Percentiles rank a stretch among this genome's conserved stretches.
These are phyloP conservation scores for Lophotriccus pileatus DNA, from an alignment of 2,797 vertebrate genomes.

Conservation along the genomic window DNA sequence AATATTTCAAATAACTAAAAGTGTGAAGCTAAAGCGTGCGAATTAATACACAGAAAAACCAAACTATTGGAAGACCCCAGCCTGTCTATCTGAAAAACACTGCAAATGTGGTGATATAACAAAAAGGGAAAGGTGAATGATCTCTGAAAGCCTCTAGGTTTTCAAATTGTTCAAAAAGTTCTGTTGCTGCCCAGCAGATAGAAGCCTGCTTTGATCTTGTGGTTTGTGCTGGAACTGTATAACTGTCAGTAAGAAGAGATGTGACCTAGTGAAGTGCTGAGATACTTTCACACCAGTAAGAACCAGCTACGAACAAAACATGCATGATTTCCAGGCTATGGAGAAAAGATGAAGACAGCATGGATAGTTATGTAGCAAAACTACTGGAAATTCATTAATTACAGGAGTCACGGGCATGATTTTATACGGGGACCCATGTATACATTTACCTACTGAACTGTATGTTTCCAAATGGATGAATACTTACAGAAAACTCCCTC, in stretches of 20 bases:
- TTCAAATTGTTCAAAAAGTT: not conserved
- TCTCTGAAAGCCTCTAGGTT: not conserved
- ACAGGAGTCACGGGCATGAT: not conserved
- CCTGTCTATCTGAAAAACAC: not conserved
- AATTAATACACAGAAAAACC: not conserved
- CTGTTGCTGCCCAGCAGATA: not conserved
- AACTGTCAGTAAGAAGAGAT: not conserved
- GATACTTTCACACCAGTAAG: not conserved
- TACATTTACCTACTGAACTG: not conserved
- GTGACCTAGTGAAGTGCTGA: not conserved
- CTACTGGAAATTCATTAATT: not conserved
- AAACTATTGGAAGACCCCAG: not conserved
- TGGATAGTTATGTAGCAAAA: not conserved
- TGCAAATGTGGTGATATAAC: not conserved
- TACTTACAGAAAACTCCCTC: not conserved
- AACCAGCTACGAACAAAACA: not conserved
- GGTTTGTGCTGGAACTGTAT: not conserved
- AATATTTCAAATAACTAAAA: not conserved
- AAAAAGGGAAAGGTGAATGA: not conserved
- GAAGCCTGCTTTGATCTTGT: not conserved
- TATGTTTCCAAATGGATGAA: not conserved
- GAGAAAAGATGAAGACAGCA: not conserved
- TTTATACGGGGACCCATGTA: not conserved
- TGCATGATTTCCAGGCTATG: not conserved
- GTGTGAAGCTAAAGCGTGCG: not conserved